phyloP scores from a whole-genome alignment of 1,140 invertebrate species.

The Lepidurus packardi region DNA sequence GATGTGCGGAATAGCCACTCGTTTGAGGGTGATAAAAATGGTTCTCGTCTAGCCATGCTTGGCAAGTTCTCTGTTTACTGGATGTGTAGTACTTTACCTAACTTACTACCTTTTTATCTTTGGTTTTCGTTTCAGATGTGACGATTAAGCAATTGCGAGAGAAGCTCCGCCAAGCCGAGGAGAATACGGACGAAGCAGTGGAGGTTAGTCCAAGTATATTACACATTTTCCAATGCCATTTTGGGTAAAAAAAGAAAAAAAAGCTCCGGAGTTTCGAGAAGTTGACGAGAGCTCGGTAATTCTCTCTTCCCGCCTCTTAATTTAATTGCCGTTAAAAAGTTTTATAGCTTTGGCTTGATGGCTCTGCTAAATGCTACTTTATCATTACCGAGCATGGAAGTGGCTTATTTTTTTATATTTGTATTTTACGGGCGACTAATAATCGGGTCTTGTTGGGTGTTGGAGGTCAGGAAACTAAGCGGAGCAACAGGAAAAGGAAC shows the following conservation, averaged over 20 bases:
- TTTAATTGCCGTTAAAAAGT: slow-evolving; percentile 17
- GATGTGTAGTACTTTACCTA: background rate
- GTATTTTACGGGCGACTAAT: background rate
- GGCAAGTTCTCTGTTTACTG: background rate
- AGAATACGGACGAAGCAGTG: slow-evolving; percentile 45
- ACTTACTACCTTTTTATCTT: slow-evolving; percentile 20
- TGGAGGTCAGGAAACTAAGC: slow-evolving; percentile 14
- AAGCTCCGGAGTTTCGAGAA: background rate
- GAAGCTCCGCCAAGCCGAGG: slow-evolving; percentile 47
- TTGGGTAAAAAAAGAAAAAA: too few species aligned
- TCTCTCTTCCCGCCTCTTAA: background rate
- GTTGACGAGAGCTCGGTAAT: background rate
- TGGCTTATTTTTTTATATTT: background rate
- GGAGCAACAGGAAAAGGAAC: background rate
- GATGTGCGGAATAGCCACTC: slow-evolving; percentile 15
- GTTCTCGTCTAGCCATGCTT: slow-evolving; percentile 14
- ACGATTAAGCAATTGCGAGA: slow-evolving; percentile 50
- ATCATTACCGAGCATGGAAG: background rate
- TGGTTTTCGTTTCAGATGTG: slow-evolving; percentile 44
- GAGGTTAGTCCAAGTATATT: slow-evolving; percentile 41
- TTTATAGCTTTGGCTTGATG: background rate
- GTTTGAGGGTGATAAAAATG: background rate
- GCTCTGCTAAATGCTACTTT: slow-evolving; percentile 10
- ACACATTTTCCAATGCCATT: background rate
- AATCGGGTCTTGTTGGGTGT: background rate